phyloP scores from a whole-genome alignment of 2,797 vertebrate species.

The Squalus acanthias region DNA sequence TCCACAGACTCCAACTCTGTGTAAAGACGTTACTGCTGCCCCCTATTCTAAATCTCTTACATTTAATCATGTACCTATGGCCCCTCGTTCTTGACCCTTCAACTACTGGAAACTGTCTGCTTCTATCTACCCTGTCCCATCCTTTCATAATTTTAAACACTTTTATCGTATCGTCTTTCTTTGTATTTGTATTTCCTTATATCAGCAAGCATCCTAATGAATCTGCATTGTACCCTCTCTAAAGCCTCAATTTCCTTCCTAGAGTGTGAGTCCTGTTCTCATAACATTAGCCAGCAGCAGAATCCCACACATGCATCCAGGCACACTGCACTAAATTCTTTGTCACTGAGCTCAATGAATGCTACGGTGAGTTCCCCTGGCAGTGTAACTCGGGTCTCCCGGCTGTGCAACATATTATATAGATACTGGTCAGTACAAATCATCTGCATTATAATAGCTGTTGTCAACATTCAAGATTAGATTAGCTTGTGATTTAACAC shows the following conservation, averaged over 20 bases:
- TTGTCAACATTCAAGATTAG: not conserved
- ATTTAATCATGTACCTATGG: not conserved
- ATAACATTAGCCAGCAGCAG: not conserved
- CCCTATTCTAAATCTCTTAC: not conserved
- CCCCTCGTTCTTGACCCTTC: not conserved
- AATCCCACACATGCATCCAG: not conserved
- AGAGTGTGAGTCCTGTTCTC: not conserved
- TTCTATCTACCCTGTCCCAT: not conserved
- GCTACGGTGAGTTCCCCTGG: not conserved
- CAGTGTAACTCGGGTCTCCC: not conserved
- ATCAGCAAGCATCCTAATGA: not conserved
- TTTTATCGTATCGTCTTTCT: not conserved
- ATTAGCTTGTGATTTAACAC: too few relatives aligned
- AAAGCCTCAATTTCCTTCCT: not conserved
- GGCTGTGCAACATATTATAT: not conserved
- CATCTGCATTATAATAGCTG: not conserved
- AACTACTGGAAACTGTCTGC: not conserved
- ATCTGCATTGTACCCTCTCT: not conserved
- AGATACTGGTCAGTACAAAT: not conserved
- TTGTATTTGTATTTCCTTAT: not conserved
- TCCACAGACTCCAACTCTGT: not conserved
- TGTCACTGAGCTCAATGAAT: not conserved
- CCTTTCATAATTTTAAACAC: not conserved
- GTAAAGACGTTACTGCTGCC: not conserved
- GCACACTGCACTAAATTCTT: not conserved